Base-by-base conservation (phyloP, 2,113 vertebrate genomes). In the Mus spicilegus region DNA sequence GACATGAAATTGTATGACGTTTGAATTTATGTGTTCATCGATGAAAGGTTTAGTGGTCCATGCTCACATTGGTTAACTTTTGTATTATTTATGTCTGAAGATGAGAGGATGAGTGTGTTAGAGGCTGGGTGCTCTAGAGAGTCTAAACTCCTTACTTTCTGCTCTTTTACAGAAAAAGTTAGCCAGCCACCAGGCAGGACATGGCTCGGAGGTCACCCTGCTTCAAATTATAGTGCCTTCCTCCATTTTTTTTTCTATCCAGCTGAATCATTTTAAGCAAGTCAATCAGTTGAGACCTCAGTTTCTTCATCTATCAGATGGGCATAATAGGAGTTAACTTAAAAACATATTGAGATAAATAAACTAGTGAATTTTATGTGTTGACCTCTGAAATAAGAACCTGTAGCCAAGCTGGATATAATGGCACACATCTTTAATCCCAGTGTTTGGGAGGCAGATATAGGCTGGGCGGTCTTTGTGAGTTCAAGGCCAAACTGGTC, bases 241-340 rank as follows among this genome's bases (percentile, higher is more conserved):
- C 1, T 76, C 24, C 16, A 5, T 20, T 33, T 63, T 30, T 33
- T 56, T 46, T 67, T 24, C 58, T 61, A 82, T 91, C 67, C 30
- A 91, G 24, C 54, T 89, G 69, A 61, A 33, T 82, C 36, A 67
- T 49, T 81, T 81, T 72, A 78, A 90, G 46, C 16, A 94, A 72
- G 5, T 58, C n/a, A 12, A 49, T 54, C 10, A n/a, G 16, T 77
- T 30, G 5, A 12, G 54, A 63, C 78, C 58, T 93, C 56, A 51
- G n/a, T 88, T 95, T 93, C 42, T 28, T 33, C 10, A 49, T 91
- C 51, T 91, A 81, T 46, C 69, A 97, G 80, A 65, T 91, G 58
- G 46, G 36, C 2, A 39, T 65, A 5, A 33, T 84, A 20, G 56
- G 36, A 86, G 39, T 36, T 95, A 81, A 30, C 22, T 77, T 69